These are phyloP conservation scores for Austrolebias charrua DNA, from an alignment of 2,797 vertebrate species.

Conservation along the genomic window DNA sequence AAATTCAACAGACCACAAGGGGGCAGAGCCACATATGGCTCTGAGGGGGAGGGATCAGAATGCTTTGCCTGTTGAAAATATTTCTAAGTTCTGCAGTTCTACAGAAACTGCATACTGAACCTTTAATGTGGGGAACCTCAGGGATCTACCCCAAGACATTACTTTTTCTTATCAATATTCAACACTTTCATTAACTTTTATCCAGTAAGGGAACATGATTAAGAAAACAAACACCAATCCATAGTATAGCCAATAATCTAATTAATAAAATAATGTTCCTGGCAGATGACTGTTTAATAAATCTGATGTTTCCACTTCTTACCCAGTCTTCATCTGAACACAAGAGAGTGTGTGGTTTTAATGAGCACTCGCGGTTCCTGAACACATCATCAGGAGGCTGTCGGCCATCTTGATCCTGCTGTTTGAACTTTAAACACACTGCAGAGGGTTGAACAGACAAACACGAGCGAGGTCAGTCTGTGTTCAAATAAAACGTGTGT, in stretches of 20 bases:
- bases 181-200: too few species aligned
- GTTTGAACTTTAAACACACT: conserved; percentile 56
- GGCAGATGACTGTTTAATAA: background rate
- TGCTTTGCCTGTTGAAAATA: too few species aligned
- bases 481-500: background rate
- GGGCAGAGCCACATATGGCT: too few species aligned
- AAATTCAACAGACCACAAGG: too few species aligned
- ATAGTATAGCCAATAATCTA: too few species aligned
- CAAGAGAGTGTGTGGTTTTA: conserved; percentile 18
- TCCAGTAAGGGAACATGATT: too few species aligned
- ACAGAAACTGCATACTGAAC: too few species aligned
- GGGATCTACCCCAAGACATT: background rate
- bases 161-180: background rate
- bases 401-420: conserved; percentile 24
- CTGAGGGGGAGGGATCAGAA: too few species aligned
- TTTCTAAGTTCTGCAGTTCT: too few species aligned
- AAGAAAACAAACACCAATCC: too few species aligned
- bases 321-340: conserved; percentile 78
- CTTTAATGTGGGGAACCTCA: conserved; percentile 2
- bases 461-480: background rate
- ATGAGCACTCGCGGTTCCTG: conserved; percentile 39
- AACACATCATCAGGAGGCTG: fast-evolving
- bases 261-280: too few species aligned
- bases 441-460: conserved; percentile 8
- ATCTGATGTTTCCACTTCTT: conserved; percentile 4